A percentile compares a stretch with the other conserved stretches of the same genome.
These are phyloP conservation scores for Mythimna lalbum DNA, from an alignment of 2,888 invertebrate genomes.

Conservation along the genomic window DNA sequence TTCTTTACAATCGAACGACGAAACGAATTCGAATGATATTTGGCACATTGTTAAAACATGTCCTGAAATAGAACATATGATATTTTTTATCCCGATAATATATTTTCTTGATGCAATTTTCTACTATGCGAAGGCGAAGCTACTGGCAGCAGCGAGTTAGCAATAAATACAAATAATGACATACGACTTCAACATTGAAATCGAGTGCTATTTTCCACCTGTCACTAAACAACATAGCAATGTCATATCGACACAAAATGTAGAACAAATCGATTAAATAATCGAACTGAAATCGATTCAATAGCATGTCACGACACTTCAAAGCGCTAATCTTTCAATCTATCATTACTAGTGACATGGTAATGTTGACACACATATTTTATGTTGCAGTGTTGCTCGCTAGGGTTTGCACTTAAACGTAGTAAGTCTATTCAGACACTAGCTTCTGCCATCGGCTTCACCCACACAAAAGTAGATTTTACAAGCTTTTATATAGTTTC, in stretches of 20 bases:
- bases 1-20: no score
- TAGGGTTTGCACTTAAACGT: slow-evolving; percentile 28
- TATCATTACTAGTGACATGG: slow-evolving; percentile 47
- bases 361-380: slow-evolving; percentile 45
- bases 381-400: slow-evolving; percentile 10
- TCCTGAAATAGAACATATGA: no score
- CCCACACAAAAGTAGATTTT: no score
- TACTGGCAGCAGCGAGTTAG: no score
- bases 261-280: slow-evolving; percentile 45
- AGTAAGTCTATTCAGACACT: no score
- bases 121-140: no score
- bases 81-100: no score
- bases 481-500: no score
- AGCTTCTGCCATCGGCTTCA: no score
- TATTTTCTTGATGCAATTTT: no score
- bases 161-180: background rate
- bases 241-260: slow-evolving; percentile 30
- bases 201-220: slow-evolving; percentile 5
- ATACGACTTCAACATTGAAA: slow-evolving; percentile 1
- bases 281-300: slow-evolving; percentile 43
- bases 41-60: no score
- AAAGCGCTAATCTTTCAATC: slow-evolving; percentile 53
- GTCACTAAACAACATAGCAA: slow-evolving; percentile 29
- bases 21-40: no score
- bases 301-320: slow-evolving; percentile 30